Evolutionary conservation across 2,797 vertebrate species (phyloP), one percentile per base, ranked within the genome.

Genomic region (Schizopygopsis pylzovi): DNA sequence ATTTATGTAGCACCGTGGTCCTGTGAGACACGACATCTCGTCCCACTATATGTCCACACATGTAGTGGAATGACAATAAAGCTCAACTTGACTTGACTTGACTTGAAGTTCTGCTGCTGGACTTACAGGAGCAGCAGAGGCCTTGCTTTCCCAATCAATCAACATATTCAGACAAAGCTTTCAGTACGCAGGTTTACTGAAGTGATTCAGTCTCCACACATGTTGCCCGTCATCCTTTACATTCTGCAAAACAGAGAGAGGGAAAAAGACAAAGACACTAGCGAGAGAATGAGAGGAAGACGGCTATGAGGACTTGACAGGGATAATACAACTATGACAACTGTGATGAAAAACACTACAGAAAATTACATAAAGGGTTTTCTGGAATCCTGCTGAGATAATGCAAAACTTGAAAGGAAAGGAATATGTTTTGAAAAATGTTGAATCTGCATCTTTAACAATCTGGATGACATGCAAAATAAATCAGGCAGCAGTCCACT

Each of bases 201-300:
- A 99, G 92, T 98, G 97, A 45, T 81, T 81, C 93, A 99, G 95
- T 82, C 97, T 93, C 98, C 97, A 99, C 91, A 98, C 97, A 6
- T 99, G 97, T 85, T 98, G 98, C 45, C 97, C 97, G 10, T 99
- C 98, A 85, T 98, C 98, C 90, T 98, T 98, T 25, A 99, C 97
- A 79, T 98, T 98, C 98, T 99, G 95, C 20, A 67, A 49, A 15
- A 83, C 49, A 72, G 49, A 70, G 45, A 82, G 13, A 71, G 10
- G 4, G 10, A 52, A 20, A 67, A 39, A 39, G 28, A 84, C 61
- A 41, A n/a, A 61, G 61, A 75, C 37, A 13, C 39, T 7, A 13
- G 52, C 6, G 22, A 56, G 6, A 15, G 22, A 56, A 18, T 18
- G 15, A 43, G 37, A 28, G 59, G 59, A 79, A 61, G 56, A 43